Base-by-base conservation (phyloP, 1,140 invertebrate genomes). In the Popillia japonica region DNA sequence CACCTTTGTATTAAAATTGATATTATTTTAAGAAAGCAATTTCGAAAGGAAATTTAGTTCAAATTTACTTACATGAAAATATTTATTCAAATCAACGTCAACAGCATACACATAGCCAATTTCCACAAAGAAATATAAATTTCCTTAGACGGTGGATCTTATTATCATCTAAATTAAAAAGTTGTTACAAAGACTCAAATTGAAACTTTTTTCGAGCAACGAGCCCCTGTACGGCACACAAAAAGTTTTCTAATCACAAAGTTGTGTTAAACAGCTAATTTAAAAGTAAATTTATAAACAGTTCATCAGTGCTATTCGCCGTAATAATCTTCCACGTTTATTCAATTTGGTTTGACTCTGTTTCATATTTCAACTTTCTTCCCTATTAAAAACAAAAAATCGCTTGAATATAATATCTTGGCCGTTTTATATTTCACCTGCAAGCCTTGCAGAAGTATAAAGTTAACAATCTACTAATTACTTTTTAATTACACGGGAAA, bases 111-210 rank as follows among this genome's bases (percentile, higher is more conserved):
- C 4, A 27, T 22, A 22, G 6, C 11, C 61, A 68, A 68, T 27
- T 34, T 68, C 9, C 9, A 68, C 7, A 68, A 68, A 68, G 22
- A 68, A 61, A 17, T 68, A 68, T 68, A 68, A 68, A 22, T 27
- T 68, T 20, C 27, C 22, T 68, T 34, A 34, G 61, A 68, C 22
- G 9, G 22, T 10, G 27, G 61, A 22, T 27, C 20, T 27, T 68
- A 68, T 68, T 68, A 68, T 68, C 61, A 68, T 68, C 61, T 68
- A 68, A 68, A 68, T 68, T 68, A 68, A 68, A 68, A 68, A 68
- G 61, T 68, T 68, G 22, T 22, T 68, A 68, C 61, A 68, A 68
- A 68, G 61, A 68, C 61, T 22, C 23, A 68, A 68, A 68, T 68
- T 68, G 61, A 55, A 55, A 68, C 61, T 23, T 23, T 20, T 7